Evolutionary conservation across 2,888 invertebrate species (phyloP).

Genomic region (Yponomeuta plumbellus): DNA sequence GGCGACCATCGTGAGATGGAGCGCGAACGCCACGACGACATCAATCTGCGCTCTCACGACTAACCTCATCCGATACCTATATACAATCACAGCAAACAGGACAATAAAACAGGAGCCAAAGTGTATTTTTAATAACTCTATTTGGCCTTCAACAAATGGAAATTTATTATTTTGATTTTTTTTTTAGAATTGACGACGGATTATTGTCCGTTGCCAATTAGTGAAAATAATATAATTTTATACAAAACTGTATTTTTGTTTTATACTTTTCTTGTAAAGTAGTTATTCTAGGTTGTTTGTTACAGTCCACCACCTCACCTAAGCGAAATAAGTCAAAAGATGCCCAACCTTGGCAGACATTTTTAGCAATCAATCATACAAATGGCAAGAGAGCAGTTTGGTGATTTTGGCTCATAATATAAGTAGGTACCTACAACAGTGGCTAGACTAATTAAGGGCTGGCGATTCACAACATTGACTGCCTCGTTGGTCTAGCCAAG

Average conservation of each 20-base stretch:
- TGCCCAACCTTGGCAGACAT: too few species aligned
- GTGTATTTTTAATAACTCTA: slow-evolving; percentile 19
- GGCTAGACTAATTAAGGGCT: too few species aligned
- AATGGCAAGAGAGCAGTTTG: too few species aligned
- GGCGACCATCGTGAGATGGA: slow-evolving; percentile 66
- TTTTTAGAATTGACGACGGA: slow-evolving; percentile 66
- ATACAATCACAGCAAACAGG: neutral
- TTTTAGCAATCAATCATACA: too few species aligned
- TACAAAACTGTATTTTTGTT: slow-evolving; percentile 35
- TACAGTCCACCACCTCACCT: neutral
- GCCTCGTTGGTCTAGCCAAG: too few species aligned
- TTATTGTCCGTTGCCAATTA: slow-evolving; percentile 66
- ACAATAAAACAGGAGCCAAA: neutral
- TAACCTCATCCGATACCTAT: slow-evolving; percentile 27
- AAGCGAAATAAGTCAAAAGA: neutral
- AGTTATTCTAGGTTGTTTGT: neutral
- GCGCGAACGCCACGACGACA: slow-evolving; percentile 65
- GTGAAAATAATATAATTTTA: slow-evolving; percentile 50
- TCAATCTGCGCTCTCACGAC: slow-evolving; percentile 62
- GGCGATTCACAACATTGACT: too few species aligned
- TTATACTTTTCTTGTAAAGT: slow-evolving; percentile 36
- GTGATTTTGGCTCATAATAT: too few species aligned
- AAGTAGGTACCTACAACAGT: too few species aligned
- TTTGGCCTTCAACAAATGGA: slow-evolving; percentile 54
- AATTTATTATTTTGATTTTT: slow-evolving; percentile 60